Evolutionary conservation across 2,113 vertebrate genomes (phyloP).

Genomic region (Scartelaos histophorus): DNA sequence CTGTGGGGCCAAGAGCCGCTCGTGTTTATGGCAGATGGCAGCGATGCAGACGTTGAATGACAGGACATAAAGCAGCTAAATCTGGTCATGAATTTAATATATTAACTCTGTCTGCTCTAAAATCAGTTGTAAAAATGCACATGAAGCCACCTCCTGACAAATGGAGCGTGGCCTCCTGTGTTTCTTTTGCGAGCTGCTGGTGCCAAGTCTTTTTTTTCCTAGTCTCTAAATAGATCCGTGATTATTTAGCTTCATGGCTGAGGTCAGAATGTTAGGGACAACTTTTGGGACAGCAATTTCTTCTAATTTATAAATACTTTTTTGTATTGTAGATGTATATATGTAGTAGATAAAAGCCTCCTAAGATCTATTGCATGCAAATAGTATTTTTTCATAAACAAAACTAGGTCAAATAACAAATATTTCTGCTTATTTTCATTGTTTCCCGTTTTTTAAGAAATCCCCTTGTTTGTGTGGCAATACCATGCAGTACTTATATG

Average conservation of each 20-base stretch:
- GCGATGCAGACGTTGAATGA: slow-evolving; percentile 25
- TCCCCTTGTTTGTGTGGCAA: background rate
- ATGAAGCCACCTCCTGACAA: background rate
- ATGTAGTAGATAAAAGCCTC: too few relatives aligned
- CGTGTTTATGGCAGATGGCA: slow-evolving; percentile 37
- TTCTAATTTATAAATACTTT: too few relatives aligned
- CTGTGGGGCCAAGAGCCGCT: slow-evolving; percentile 21
- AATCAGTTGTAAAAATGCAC: background rate
- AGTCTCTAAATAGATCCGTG: background rate
- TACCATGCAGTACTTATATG: background rate
- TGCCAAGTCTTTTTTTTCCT: background rate
- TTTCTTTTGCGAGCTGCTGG: background rate
- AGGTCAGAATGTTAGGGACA: background rate
- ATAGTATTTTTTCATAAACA: too few relatives aligned
- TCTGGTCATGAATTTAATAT: slow-evolving; percentile 29
- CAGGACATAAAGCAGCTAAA: slow-evolving; percentile 28
- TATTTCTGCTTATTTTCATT: too few relatives aligned
- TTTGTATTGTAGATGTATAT: too few relatives aligned
- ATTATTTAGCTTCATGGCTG: background rate
- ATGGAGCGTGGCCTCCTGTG: background rate
- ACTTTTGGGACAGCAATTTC: too few relatives aligned
- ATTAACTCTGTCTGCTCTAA: slow-evolving; percentile 1
- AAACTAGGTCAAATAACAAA: too few relatives aligned
- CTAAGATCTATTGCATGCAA: too few relatives aligned
- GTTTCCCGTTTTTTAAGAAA: too few relatives aligned